A percentile compares a stretch with the other conserved stretches of the same genome.
Evolutionary conservation across 2,888 invertebrate genomes (phyloP).

Genomic region (Drosophila setosimentum): DNA sequence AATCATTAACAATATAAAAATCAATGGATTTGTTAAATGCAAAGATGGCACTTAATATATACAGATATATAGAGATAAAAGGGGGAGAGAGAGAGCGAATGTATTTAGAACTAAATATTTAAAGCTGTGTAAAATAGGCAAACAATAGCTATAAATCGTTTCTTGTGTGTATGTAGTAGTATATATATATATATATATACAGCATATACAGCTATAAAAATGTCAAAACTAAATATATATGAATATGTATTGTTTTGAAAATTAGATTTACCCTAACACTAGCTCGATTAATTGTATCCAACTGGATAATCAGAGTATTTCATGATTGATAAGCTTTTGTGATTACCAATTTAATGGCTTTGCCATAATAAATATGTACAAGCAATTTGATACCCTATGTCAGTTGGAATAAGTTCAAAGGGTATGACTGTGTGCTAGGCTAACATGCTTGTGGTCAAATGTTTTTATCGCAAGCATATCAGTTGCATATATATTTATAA

Average conservation of each 20-base stretch:
- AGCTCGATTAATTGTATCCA: not conserved
- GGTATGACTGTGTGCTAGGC: not conserved
- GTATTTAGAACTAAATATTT: conserved; percentile 6
- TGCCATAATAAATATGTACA: not conserved
- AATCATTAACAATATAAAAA: conserved; percentile 22
- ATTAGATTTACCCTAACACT: not conserved
- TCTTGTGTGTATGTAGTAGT: not conserved
- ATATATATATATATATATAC: conserved; percentile 12
- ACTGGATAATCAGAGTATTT: not conserved
- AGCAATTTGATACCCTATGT: conserved; percentile 3
- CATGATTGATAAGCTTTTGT: conserved; percentile 1
- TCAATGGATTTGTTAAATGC: not conserved
- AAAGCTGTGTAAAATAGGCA: conserved; percentile 1
- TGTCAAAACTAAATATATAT: too few relatives aligned
- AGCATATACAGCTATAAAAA: too few relatives aligned
- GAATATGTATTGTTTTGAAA: too few relatives aligned
- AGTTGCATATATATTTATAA: not conserved
- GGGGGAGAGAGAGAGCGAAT: not conserved
- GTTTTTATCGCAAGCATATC: not conserved
- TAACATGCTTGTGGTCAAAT: not conserved
- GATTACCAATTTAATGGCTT: not conserved
- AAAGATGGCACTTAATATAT: not conserved
- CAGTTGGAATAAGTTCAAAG: too few relatives aligned
- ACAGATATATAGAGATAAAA: not conserved
- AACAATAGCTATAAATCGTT: conserved; percentile 5